Evolutionary conservation across 2,888 invertebrate species (phyloP).

Genomic region (Coleophora flavipennella): DNA sequence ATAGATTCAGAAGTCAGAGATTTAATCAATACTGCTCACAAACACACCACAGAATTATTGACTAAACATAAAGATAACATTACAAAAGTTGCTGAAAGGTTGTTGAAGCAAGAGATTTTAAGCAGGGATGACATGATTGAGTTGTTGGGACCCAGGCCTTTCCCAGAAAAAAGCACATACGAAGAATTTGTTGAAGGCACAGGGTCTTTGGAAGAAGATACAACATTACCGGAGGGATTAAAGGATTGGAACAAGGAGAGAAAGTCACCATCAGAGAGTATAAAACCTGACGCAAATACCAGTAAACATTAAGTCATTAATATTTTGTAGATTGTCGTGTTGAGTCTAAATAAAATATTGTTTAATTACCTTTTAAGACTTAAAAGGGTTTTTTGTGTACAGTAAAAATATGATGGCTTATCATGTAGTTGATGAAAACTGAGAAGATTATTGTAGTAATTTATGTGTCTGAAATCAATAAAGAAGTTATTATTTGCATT

Average conservation of each 20-base stretch:
- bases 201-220: slow-evolving; percentile 98
- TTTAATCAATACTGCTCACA: slow-evolving; percentile 77
- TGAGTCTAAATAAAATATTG: slow-evolving; percentile 50
- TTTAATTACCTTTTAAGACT: slow-evolving; percentile 51
- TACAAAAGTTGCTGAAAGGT: slow-evolving; percentile 87
- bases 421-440: too few relatives aligned
- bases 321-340: slow-evolving; percentile 29
- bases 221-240: slow-evolving; percentile 92
- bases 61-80: slow-evolving; percentile 87
- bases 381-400: slow-evolving; percentile 43
- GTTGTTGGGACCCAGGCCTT: slow-evolving; percentile 93
- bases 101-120: slow-evolving; percentile 94
- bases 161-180: slow-evolving; percentile 98
- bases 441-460: too few relatives aligned
- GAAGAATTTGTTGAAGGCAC: slow-evolving; percentile 99
- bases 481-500: too few relatives aligned
- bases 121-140: slow-evolving; percentile 98
- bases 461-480: too few relatives aligned
- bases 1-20: slow-evolving; percentile 92
- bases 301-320: slow-evolving; percentile 46
- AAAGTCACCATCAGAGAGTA: slow-evolving; percentile 32
- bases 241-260: slow-evolving; percentile 93
- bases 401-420: too few relatives aligned
- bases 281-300: slow-evolving; percentile 28
- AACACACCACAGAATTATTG: slow-evolving; percentile 84